Percentiles rank a stretch among this genome's conserved stretches.
phyloP scores from a whole-genome alignment of 2,888 invertebrate genomes.

The Thalpophila matura region DNA sequence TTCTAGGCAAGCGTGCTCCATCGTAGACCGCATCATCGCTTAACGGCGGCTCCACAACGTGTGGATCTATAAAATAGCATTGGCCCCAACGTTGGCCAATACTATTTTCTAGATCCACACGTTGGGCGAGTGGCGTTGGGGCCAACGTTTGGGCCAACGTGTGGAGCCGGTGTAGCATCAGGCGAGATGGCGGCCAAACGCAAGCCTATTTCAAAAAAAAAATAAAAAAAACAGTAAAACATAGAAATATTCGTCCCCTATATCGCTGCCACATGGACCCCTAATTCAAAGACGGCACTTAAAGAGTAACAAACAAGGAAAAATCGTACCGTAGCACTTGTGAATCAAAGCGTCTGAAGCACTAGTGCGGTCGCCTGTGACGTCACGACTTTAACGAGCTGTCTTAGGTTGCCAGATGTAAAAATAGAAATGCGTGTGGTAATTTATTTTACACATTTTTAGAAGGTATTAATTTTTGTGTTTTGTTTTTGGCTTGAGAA shows the following conservation, averaged over 20 bases:
- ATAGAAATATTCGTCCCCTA: constrained; percentile 9
- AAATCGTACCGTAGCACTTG: constrained; percentile 41
- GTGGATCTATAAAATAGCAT: too few relatives aligned
- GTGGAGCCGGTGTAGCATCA: too few relatives aligned
- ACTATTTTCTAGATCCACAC: too few relatives aligned
- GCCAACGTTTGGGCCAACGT: too few relatives aligned
- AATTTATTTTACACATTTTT: background rate
- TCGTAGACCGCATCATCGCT: too few relatives aligned
- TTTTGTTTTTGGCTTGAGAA: too few relatives aligned
- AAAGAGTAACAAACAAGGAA: constrained; percentile 54
- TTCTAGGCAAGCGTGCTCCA: too few relatives aligned
- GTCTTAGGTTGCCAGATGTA: constrained; percentile 43
- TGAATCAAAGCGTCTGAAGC: constrained; percentile 50
- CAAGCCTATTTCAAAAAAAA: too few relatives aligned
- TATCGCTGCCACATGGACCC: constrained; percentile 20
- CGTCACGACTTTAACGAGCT: constrained; percentile 41
- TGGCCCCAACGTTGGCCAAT: too few relatives aligned
- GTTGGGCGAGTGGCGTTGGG: too few relatives aligned
- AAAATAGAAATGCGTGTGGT: constrained; percentile 31
- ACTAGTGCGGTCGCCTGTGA: constrained; percentile 38
- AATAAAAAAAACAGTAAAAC: constrained; percentile 12
- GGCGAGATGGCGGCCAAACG: too few relatives aligned
- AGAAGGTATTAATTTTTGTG: background rate
- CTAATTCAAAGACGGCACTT: constrained; percentile 50
- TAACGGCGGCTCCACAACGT: too few relatives aligned